Conservation (phyloP, 1,140 invertebrate genomes). For the Drusus annulatus region DNA sequence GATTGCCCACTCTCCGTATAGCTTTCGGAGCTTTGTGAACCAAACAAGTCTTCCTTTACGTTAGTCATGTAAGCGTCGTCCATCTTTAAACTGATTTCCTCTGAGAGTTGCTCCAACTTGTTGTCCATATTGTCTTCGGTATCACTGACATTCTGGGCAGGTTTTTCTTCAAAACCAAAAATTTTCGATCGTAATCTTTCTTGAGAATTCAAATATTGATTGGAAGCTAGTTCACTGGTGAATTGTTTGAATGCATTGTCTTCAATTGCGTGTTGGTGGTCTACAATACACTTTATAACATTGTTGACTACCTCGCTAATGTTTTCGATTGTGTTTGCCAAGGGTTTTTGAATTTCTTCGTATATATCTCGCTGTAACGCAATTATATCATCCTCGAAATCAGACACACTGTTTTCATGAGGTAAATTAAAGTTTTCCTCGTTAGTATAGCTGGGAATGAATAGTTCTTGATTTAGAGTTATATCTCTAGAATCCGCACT, state of each 20-base stretch:
- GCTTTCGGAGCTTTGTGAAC: slow-evolving; percentile 1
- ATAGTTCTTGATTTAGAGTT: background rate
- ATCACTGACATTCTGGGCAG: background rate
- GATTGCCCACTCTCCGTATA: background rate
- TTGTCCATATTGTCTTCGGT: background rate
- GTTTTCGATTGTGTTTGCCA: slow-evolving; percentile 69
- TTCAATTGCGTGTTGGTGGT: slow-evolving; percentile 40
- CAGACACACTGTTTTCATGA: slow-evolving; percentile 33
- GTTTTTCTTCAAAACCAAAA: background rate
- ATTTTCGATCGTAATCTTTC: slow-evolving; percentile 1
- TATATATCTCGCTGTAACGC: slow-evolving; percentile 70
- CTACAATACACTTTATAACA: slow-evolving; percentile 65
- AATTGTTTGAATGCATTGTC: slow-evolving; percentile 12
- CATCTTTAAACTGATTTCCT: slow-evolving; percentile 44
- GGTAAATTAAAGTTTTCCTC: background rate
- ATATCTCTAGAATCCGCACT: background rate
- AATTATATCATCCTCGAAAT: slow-evolving; percentile 69
- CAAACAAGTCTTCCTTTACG: slow-evolving; percentile 41
- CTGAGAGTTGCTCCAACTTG: slow-evolving; percentile 19
- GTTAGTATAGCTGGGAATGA: background rate
- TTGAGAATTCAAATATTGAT: background rate
- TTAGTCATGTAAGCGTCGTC: slow-evolving; percentile 56
- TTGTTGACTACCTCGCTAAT: slow-evolving; percentile 71
- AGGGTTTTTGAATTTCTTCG: slow-evolving; percentile 67
- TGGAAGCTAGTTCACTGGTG: background rate